phyloP scores from a whole-genome alignment of 2,888 invertebrate genomes.

The Papilio elwesi region DNA sequence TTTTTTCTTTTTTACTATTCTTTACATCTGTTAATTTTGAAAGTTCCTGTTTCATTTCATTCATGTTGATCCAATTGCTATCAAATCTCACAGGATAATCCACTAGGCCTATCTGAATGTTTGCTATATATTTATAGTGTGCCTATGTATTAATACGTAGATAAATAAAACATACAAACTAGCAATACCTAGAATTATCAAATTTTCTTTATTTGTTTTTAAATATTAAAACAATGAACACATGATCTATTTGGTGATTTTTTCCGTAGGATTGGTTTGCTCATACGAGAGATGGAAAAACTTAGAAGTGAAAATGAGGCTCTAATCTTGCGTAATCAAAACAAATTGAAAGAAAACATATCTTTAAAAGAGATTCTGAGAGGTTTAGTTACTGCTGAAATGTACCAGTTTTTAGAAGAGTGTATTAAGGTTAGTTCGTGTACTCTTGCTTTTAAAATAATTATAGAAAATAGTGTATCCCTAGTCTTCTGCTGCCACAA shows the following conservation, averaged over 20 bases:
- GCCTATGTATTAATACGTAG: slow-evolving; percentile 7
- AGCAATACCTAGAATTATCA: slow-evolving; percentile 9
- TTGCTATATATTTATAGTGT: no score
- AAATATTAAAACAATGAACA: slow-evolving; percentile 1
- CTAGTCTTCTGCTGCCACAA: no score
- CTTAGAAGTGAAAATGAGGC: slow-evolving; percentile 56
- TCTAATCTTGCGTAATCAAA: slow-evolving; percentile 49
- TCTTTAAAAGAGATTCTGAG: slow-evolving; percentile 48
- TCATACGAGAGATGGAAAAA: slow-evolving; percentile 51
- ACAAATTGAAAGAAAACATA: slow-evolving; percentile 54
- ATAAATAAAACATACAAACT: slow-evolving; percentile 27
- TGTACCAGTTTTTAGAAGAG: slow-evolving; percentile 54
- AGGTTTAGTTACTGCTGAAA: slow-evolving; percentile 47
- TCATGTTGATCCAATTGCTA: no score
- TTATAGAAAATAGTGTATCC: no score
- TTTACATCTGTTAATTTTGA: no score
- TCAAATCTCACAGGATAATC: no score
- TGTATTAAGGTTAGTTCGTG: slow-evolving; percentile 55
- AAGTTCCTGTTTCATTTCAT: no score
- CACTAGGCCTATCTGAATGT: no score
- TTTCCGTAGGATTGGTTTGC: slow-evolving; percentile 57
- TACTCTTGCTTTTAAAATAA: not conserved
- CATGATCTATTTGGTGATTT: slow-evolving; percentile 7
- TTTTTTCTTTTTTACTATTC: no score
- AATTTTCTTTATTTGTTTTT: slow-evolving; percentile 7